Conservation (phyloP, 2,113 vertebrate genomes). For the Athene noctua region DNA sequence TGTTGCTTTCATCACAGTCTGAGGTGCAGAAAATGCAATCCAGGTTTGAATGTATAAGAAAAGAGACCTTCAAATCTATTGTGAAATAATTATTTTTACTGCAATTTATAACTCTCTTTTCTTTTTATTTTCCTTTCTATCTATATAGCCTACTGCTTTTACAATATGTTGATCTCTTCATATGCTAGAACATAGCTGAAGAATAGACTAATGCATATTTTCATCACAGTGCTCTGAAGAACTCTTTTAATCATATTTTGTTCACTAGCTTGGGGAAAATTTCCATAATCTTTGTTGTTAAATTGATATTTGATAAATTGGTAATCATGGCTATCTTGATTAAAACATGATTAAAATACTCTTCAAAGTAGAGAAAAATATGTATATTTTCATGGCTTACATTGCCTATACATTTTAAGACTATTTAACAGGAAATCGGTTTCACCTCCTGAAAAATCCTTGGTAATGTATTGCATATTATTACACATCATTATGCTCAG, state of each 20-base stretch:
- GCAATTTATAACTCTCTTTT: background rate
- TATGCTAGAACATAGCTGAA: slow-evolving; percentile 21
- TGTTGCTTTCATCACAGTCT: background rate
- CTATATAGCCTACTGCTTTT: slow-evolving; percentile 31
- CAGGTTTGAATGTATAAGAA: background rate
- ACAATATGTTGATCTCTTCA: slow-evolving; percentile 44
- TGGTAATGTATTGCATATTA: background rate
- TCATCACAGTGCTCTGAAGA: slow-evolving; percentile 41
- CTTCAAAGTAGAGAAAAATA: slow-evolving; percentile 19
- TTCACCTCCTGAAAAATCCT: slow-evolving; percentile 10
- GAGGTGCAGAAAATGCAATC: background rate
- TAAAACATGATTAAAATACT: slow-evolving; percentile 61
- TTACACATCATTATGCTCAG: background rate
- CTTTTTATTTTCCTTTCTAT: background rate
- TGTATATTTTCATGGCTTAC: background rate
- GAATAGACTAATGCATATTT: slow-evolving; percentile 45
- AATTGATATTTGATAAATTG: slow-evolving; percentile 68
- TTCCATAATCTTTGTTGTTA: slow-evolving; percentile 70
- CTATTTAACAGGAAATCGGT: background rate
- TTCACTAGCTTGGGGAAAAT: background rate
- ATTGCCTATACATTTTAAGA: slow-evolving; percentile 31
- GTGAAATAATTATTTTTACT: slow-evolving; percentile 30
- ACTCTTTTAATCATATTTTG: slow-evolving; percentile 69
- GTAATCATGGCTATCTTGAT: slow-evolving; percentile 45
- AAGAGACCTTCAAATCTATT: background rate